Conservation (phyloP, 2,113 vertebrate genomes). For the Mustelus asterias region DNA sequence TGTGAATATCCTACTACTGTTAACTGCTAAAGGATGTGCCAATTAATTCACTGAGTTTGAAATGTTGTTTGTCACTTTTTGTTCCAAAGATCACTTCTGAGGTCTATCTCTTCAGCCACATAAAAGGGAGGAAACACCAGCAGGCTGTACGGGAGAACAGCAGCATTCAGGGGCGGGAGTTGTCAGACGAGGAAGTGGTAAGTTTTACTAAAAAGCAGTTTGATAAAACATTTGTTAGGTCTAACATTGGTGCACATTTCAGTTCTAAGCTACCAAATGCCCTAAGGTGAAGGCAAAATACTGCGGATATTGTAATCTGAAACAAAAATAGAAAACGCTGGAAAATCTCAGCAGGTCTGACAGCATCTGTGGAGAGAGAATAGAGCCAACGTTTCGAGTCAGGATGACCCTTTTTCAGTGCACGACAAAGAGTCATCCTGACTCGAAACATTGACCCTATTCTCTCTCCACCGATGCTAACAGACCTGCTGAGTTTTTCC, state of each 20-base stretch:
- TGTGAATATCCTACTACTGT: background rate
- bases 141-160: slow-evolving; percentile 93
- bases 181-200: slow-evolving; percentile 98
- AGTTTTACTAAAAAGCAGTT: slow-evolving; percentile 46
- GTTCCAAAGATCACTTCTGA: slow-evolving; percentile 87
- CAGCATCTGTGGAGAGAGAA: too few relatives aligned
- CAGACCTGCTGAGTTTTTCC: too few relatives aligned
- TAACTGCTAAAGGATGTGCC: too few relatives aligned
- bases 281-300: background rate
- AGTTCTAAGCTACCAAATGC: background rate
- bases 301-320: too few relatives aligned
- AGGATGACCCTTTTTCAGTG: too few relatives aligned
- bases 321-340: too few relatives aligned
- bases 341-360: too few relatives aligned
- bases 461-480: too few relatives aligned
- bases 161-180: slow-evolving; percentile 94
- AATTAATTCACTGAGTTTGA: background rate
- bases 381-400: too few relatives aligned
- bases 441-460: too few relatives aligned
- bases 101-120: slow-evolving; percentile 97
- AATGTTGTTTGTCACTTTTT: slow-evolving; percentile 25
- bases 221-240: background rate
- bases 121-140: slow-evolving; percentile 90
- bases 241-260: too few relatives aligned
- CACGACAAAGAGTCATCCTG: too few relatives aligned